Evolutionary conservation across 2,888 invertebrate species (phyloP).

Genomic region (Drosophila anomalata): DNA sequence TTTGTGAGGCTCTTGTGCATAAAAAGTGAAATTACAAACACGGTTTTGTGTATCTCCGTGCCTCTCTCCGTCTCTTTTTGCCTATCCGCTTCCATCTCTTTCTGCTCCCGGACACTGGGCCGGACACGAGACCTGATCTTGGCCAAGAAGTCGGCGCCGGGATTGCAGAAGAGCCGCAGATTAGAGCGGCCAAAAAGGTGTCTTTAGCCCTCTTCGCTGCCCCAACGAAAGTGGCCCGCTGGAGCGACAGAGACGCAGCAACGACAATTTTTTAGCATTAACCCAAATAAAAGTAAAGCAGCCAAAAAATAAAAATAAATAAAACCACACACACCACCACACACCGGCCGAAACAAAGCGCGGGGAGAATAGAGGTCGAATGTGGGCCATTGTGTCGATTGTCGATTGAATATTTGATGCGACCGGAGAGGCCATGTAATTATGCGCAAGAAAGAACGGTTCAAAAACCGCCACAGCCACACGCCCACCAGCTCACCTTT

Average conservation of each 20-base stretch:
- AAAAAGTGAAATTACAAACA: conserved; percentile 72
- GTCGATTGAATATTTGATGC: conserved; percentile 57
- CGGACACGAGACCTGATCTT: conserved; percentile 48
- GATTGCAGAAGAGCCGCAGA: conserved; percentile 21
- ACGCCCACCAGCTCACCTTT: conserved; percentile 15
- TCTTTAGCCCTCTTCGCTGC: conserved; percentile 19
- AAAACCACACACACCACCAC: background rate
- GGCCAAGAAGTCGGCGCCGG: conserved; percentile 13
- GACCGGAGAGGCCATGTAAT: conserved; percentile 35
- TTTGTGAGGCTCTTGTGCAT: conserved; percentile 43
- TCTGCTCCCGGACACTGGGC: conserved; percentile 50
- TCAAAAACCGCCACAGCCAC: conserved; percentile 19
- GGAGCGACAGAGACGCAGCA: conserved; percentile 5
- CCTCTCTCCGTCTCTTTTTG: background rate
- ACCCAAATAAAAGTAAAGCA: conserved; percentile 51
- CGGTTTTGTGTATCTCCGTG: background rate
- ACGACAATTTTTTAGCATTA: conserved; percentile 47
- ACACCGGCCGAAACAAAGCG: conserved; percentile 28
- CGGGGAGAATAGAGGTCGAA: conserved; percentile 46
- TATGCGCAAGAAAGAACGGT: conserved; percentile 38
- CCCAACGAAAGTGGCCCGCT: conserved; percentile 41
- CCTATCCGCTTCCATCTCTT: background rate
- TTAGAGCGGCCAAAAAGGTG: conserved; percentile 21
- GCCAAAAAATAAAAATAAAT: conserved; percentile 26
- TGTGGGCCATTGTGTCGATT: conserved; percentile 57